phyloP scores from a whole-genome alignment of 2,888 invertebrate species.

The Epiblema foenella region DNA sequence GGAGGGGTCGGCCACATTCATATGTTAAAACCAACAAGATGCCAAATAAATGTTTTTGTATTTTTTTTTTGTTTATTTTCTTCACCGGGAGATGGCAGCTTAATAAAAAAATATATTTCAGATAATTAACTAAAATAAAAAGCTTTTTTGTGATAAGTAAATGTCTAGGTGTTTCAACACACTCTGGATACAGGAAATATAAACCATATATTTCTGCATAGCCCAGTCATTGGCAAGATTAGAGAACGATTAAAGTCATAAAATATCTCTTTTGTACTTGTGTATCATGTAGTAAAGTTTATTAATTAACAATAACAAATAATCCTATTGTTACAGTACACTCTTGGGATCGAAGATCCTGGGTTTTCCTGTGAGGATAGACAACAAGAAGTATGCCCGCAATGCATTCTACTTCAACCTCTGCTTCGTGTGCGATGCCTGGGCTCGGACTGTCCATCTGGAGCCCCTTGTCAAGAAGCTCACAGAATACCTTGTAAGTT shows the following conservation, averaged over 20 bases:
- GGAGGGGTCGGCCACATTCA: too few species aligned
- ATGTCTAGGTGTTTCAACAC: neutral
- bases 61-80: too few species aligned
- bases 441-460: constrained; percentile 90
- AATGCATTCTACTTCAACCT: constrained; percentile 94
- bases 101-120: neutral
- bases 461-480: constrained; percentile 93
- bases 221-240: too few species aligned
- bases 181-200: neutral
- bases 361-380: constrained; percentile 91
- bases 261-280: too few species aligned
- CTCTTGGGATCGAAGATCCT: constrained; percentile 90
- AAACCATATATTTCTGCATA: too few species aligned
- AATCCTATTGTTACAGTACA: constrained; percentile 84
- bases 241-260: too few species aligned
- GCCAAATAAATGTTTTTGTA: too few species aligned
- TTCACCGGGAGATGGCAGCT: too few species aligned
- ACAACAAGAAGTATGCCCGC: constrained; percentile 90
- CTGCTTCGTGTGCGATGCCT: constrained; percentile 92
- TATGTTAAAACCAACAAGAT: too few species aligned
- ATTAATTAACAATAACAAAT: too few species aligned
- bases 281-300: too few species aligned
- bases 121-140: neutral
- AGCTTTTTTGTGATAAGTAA: neutral
- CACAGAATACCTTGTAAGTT: constrained; percentile 89